A percentile compares a stretch with the other conserved stretches of the same genome.
These are phyloP conservation scores for Zoanthus solanderi DNA, from an alignment of 92 coral and sea anemone genomes.

Conservation along the genomic window DNA sequence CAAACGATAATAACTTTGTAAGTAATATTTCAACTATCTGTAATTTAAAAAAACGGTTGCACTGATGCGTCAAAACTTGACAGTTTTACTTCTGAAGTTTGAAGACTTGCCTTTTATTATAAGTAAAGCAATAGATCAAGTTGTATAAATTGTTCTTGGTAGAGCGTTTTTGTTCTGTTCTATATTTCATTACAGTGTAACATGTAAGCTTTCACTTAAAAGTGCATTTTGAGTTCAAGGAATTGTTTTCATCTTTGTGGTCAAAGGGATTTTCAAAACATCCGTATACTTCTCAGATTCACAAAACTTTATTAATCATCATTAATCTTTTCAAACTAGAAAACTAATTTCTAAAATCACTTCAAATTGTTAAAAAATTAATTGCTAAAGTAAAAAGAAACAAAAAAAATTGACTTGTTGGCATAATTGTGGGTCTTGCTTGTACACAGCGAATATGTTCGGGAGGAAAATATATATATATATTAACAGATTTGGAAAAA, in stretches of 20 bases:
- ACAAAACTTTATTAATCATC: not conserved
- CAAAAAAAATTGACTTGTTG: not conserved
- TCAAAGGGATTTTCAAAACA: not conserved
- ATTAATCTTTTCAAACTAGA: not conserved
- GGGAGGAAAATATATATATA: no score
- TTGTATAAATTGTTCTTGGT: not conserved
- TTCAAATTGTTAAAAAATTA: not conserved
- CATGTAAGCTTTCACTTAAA: conserved; percentile 3
- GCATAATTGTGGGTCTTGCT: no score
- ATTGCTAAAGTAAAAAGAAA: not conserved
- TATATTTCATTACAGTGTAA: not conserved
- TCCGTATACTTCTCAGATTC: not conserved
- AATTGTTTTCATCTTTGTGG: conserved; percentile 16
- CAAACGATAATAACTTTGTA: conserved; percentile 22
- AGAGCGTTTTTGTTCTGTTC: not conserved
- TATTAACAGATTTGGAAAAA: no score
- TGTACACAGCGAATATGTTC: no score
- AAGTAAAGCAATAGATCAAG: not conserved
- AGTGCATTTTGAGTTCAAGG: not conserved
- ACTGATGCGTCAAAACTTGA: not conserved
- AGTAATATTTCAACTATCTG: not conserved
- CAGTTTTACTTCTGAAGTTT: not conserved
- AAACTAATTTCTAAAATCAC: not conserved
- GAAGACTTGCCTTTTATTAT: not conserved
- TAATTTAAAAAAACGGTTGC: conserved; percentile 8